Evolutionary conservation across 2,888 invertebrate species (phyloP).

Genomic region (Eucera pruinosa): DNA sequence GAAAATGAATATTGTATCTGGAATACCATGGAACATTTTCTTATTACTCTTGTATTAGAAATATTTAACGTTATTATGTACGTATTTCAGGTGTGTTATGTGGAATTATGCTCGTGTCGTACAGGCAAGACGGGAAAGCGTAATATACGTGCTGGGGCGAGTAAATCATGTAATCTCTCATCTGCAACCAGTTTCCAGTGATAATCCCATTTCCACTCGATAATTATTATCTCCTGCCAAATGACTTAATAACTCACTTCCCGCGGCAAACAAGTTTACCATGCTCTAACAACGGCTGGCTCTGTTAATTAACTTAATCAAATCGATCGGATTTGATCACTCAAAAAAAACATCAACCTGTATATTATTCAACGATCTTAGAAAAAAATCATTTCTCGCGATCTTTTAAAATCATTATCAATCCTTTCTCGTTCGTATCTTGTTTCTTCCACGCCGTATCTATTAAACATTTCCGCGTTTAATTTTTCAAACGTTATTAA

Average conservation of each 20-base stretch:
- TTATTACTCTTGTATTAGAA: too few relatives aligned
- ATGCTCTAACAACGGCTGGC: neutral
- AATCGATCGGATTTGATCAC: slow-evolving; percentile 8
- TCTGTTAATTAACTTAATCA: slow-evolving; percentile 9
- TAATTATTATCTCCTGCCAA: slow-evolving; percentile 28
- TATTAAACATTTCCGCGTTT: too few relatives aligned
- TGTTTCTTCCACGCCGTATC: too few relatives aligned
- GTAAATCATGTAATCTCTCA: slow-evolving; percentile 1
- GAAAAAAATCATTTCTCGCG: too few relatives aligned
- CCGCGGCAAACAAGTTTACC: slow-evolving; percentile 26
- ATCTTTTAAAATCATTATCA: too few relatives aligned
- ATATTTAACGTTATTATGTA: too few relatives aligned
- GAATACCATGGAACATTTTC: neutral
- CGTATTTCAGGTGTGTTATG: neutral
- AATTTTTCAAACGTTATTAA: too few relatives aligned
- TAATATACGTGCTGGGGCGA: neutral
- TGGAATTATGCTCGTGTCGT: neutral
- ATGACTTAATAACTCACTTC: slow-evolving; percentile 38
- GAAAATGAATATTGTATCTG: neutral
- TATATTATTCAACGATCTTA: neutral
- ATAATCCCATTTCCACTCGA: slow-evolving; percentile 32
- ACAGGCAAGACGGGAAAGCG: neutral
- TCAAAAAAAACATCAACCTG: neutral
- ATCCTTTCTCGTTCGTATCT: too few relatives aligned
- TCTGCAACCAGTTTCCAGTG: slow-evolving; percentile 21